Evolutionary conservation across 2,888 invertebrate species (phyloP).

Genomic region (Acleris sparsana): DNA sequence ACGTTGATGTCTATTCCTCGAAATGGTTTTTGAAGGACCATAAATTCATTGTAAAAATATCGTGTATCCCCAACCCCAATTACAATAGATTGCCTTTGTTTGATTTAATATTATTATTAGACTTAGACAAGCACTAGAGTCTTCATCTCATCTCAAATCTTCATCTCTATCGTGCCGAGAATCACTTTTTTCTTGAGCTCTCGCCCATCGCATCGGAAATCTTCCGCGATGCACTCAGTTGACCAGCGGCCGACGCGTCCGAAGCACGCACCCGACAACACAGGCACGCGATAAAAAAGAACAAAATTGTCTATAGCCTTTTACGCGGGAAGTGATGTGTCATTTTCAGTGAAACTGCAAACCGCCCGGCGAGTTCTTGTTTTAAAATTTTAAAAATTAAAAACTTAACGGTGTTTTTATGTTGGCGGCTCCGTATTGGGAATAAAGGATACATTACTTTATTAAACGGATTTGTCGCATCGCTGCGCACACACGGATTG

Average conservation of each 20-base stretch:
- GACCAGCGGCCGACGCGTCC: constrained; percentile 75
- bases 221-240: constrained; percentile 59
- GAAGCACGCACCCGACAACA: constrained; percentile 55
- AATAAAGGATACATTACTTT: constrained; percentile 40
- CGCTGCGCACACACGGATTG: constrained; percentile 41
- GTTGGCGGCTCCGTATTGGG: constrained; percentile 21
- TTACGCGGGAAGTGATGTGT: constrained; percentile 50
- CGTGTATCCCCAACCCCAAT: no score
- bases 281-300: constrained; percentile 56
- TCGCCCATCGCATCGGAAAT: constrained; percentile 44
- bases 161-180: no score
- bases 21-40: no score
- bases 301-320: constrained; percentile 41
- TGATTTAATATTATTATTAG: no score
- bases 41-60: no score
- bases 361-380: constrained; percentile 37
- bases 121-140: no score
- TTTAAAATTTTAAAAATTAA: constrained; percentile 34
- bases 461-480: constrained; percentile 44
- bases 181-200: constrained; percentile 33
- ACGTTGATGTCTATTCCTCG: no score
- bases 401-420: constrained; percentile 41
- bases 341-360: constrained; percentile 33
- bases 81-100: no score
- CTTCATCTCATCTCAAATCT: no score